Evolutionary conservation across 2,888 invertebrate species (phyloP).

Genomic region (Lysandra coridon): DNA sequence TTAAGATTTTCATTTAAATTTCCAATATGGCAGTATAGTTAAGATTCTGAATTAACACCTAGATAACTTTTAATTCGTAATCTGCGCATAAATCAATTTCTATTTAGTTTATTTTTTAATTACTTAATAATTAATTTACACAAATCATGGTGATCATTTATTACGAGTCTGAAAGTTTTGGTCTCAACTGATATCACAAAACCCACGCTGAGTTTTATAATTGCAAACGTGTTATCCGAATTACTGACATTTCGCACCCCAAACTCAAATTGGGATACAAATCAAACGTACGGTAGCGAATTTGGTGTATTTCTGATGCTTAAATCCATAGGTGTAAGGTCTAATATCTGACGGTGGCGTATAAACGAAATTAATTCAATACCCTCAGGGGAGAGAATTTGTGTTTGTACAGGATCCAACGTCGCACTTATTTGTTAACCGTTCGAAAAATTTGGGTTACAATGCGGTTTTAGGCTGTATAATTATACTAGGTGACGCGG

Average conservation of each 20-base stretch:
- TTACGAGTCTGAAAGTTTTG: neutral
- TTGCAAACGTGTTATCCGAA: constrained; percentile 23
- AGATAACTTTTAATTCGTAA: too few relatives aligned
- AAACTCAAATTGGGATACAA: constrained; percentile 21
- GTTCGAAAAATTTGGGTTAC: constrained; percentile 1
- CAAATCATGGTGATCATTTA: neutral
- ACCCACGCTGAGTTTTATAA: constrained; percentile 12
- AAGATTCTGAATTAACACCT: too few relatives aligned
- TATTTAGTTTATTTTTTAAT: too few relatives aligned
- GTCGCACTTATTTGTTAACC: constrained; percentile 21
- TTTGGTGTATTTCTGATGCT: neutral
- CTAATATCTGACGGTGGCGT: neutral
- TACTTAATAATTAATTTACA: neutral
- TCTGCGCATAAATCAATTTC: too few relatives aligned
- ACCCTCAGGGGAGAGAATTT: constrained; percentile 14
- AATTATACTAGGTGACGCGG: constrained; percentile 15
- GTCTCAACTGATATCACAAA: neutral
- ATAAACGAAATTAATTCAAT: constrained; percentile 29
- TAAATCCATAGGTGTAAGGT: neutral
- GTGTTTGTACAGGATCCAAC: constrained; percentile 25
- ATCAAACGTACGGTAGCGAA: neutral
- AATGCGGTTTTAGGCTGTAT: constrained; percentile 26
- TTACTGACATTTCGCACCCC: constrained; percentile 3
- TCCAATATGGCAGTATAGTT: too few relatives aligned
- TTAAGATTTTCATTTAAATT: too few relatives aligned